These are phyloP conservation scores for Manis crassicaudata DNA, from an alignment of 2,797 vertebrate species.

Conservation along the genomic window DNA sequence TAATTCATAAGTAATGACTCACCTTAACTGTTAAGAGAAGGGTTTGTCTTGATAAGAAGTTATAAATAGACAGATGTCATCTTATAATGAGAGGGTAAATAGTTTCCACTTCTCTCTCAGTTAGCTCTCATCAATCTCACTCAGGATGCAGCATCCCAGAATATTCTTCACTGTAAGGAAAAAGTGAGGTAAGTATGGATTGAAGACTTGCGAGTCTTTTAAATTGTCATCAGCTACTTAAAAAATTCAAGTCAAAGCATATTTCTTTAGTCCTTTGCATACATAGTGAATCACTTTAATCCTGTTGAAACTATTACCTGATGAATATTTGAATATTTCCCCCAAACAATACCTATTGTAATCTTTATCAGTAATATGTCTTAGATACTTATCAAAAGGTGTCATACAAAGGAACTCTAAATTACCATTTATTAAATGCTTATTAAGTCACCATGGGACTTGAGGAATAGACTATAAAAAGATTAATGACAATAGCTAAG, in stretches of 20 bases:
- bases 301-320: background rate
- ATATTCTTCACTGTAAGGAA: background rate
- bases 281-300: constrained; percentile 40
- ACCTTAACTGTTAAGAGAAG: background rate
- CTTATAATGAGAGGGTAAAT: background rate
- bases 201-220: background rate
- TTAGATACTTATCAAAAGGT: background rate
- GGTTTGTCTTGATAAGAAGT: background rate
- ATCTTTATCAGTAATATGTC: background rate
- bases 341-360: background rate
- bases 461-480: background rate
- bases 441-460: background rate
- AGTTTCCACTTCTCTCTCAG: background rate
- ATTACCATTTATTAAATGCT: background rate
- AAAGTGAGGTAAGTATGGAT: background rate
- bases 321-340: constrained; percentile 12
- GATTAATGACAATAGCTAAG: background rate
- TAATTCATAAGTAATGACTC: background rate
- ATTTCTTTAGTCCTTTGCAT: background rate
- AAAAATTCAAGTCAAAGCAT: background rate
- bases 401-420: constrained; percentile 17
- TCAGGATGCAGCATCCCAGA: background rate
- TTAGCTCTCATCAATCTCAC: background rate
- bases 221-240: background rate
- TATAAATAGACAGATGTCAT: background rate